Conservation (phyloP, 2,888 invertebrate species). For the Drosophila lacicola region DNA sequence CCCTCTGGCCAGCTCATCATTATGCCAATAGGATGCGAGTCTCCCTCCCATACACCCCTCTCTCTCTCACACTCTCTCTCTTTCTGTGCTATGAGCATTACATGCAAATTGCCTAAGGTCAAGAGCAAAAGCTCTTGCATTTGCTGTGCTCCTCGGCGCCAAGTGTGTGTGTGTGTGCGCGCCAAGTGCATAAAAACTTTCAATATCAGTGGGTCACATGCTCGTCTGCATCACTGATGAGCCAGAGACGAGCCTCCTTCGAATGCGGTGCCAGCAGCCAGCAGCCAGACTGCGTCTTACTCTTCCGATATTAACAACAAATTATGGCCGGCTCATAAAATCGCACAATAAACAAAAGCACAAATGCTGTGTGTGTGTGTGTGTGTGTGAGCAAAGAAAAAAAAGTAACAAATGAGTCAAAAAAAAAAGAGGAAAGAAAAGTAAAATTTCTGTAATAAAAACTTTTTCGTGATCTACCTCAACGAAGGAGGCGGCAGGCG, state of each 20-base stretch:
- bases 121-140: conserved; percentile 68
- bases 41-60: no score
- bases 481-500: conserved; percentile 51
- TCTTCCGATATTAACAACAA: conserved; percentile 77
- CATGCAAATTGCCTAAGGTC: conserved; percentile 77
- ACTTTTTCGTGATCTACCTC: conserved; percentile 81
- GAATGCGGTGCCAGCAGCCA: conserved; percentile 17
- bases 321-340: conserved; percentile 78
- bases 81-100: conserved; percentile 1
- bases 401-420: conserved; percentile 55
- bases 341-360: conserved; percentile 75
- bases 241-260: conserved; percentile 62
- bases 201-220: conserved; percentile 80
- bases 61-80: neutral
- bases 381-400: conserved; percentile 29
- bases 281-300: conserved; percentile 25
- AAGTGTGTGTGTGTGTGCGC: conserved; percentile 24
- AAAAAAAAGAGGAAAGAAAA: conserved; percentile 35
- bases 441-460: conserved; percentile 76
- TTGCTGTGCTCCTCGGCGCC: conserved; percentile 19
- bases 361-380: conserved; percentile 24
- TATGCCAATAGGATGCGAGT: conserved; percentile 7
- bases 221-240: conserved; percentile 80
- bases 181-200: conserved; percentile 77
- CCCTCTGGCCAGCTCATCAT: conserved; percentile 3